A percentile compares a stretch with the other conserved stretches of the same genome.
These are phyloP conservation scores for Ivindomyrus marchei DNA, from an alignment of 2,113 vertebrate genomes.

Conservation along the genomic window DNA sequence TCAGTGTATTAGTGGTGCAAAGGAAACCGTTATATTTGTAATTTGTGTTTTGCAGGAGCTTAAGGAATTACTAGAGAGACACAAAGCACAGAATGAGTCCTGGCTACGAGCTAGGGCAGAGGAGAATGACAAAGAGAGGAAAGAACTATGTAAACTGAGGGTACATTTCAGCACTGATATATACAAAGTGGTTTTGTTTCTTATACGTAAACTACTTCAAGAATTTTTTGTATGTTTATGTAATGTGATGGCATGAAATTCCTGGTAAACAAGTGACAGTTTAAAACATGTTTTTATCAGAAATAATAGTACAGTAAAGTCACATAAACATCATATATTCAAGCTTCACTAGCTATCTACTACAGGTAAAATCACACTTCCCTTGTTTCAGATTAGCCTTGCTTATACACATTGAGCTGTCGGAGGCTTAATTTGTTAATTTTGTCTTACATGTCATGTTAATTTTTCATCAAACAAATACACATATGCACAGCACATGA, in stretches of 20 bases:
- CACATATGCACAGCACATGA: neutral
- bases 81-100: slow-evolving; percentile 58
- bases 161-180: slow-evolving; percentile 34
- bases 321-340: neutral
- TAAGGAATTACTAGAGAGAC: slow-evolving; percentile 58
- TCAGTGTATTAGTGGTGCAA: neutral
- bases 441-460: neutral
- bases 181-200: neutral
- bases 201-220: neutral
- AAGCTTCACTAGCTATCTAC: neutral
- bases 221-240: neutral
- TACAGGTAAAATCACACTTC: neutral
- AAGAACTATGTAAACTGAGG: slow-evolving; percentile 55
- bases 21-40: slow-evolving; percentile 2
- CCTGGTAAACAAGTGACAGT: neutral
- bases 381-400: neutral
- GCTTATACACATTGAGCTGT: neutral
- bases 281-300: neutral
- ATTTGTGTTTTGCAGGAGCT: slow-evolving; percentile 48
- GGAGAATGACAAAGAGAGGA: slow-evolving; percentile 61
- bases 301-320: neutral
- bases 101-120: slow-evolving; percentile 58
- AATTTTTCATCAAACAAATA: neutral
- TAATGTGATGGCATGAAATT: neutral
- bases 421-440: neutral